Conservation (phyloP, 2,113 vertebrate species). For the Stigmatopora argus region DNA sequence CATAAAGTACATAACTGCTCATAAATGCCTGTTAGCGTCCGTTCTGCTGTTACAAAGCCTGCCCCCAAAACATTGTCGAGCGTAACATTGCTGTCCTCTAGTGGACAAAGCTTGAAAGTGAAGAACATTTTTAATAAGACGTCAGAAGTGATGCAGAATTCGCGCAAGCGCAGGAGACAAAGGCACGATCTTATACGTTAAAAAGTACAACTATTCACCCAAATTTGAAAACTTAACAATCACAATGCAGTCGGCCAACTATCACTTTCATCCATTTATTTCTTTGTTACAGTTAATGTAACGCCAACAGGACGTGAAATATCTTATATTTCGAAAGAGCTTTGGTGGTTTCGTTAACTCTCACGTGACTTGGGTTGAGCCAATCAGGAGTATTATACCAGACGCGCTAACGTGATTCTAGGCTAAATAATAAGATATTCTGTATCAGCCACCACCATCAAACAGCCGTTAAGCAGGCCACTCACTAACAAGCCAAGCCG, state of each 20-base stretch:
- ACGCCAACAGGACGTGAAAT: background rate
- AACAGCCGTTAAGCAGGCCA: background rate
- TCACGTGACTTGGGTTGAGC: background rate
- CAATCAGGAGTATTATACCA: background rate
- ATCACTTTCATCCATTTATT: background rate
- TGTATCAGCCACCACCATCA: background rate
- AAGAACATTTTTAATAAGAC: background rate
- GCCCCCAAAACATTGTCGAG: background rate
- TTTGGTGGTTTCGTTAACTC: background rate
- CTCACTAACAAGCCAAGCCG: background rate
- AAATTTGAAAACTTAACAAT: no score
- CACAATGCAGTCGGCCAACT: no score
- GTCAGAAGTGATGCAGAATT: no score
- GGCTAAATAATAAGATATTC: background rate
- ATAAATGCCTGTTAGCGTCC: slow-evolving; percentile 3
- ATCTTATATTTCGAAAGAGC: background rate
- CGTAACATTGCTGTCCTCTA: slow-evolving; percentile 43
- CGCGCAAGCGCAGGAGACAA: no score
- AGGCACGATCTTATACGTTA: no score
- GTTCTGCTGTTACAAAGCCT: background rate
- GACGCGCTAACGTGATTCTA: background rate
- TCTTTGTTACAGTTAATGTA: background rate
- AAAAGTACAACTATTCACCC: no score
- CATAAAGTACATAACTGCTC: background rate
- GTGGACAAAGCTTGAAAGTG: slow-evolving; percentile 16